Percentiles rank a stretch among this genome's conserved stretches.
These are phyloP conservation scores for Diplodus sargus DNA, from an alignment of 2,797 vertebrate genomes.

Conservation along the genomic window DNA sequence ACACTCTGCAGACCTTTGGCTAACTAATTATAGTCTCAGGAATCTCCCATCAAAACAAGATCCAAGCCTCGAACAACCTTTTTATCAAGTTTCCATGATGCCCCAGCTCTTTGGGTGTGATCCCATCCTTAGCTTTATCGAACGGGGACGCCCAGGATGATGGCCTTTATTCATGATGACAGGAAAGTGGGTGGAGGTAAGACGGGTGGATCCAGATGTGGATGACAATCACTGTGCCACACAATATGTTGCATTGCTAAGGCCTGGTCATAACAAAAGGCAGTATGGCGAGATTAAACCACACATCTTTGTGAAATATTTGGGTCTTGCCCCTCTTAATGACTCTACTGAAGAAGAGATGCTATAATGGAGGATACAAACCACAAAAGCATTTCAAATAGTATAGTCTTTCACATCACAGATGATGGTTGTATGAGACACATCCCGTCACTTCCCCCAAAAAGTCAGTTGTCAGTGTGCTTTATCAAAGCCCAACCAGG, in stretches of 20 bases:
- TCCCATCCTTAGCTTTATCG: conserved; percentile 45
- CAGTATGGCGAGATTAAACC: too few species aligned
- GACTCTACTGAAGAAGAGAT: background rate
- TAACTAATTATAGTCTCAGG: conserved; percentile 68
- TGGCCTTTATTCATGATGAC: conserved; percentile 29
- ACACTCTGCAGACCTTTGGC: conserved; percentile 61
- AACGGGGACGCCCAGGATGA: conserved; percentile 25
- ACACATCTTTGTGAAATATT: background rate
- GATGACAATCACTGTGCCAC: background rate
- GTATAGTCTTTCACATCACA: too few species aligned
- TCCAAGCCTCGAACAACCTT: conserved; percentile 6
- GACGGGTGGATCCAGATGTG: conserved; percentile 25
- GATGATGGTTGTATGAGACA: too few species aligned
- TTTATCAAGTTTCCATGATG: conserved; percentile 69
- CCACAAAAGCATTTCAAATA: too few species aligned
- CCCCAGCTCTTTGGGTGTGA: conserved; percentile 19
- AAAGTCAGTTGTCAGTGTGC: background rate
- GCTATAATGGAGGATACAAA: background rate
- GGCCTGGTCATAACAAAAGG: background rate
- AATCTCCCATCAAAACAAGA: conserved; percentile 66
- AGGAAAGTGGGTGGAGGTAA: conserved; percentile 15
- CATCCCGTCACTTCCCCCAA: too few species aligned
- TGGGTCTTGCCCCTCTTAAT: background rate
- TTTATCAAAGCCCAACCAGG: background rate
- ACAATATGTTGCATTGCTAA: background rate